Conservation (phyloP, 2,113 vertebrate species). For the Plestiodon gilberti region DNA sequence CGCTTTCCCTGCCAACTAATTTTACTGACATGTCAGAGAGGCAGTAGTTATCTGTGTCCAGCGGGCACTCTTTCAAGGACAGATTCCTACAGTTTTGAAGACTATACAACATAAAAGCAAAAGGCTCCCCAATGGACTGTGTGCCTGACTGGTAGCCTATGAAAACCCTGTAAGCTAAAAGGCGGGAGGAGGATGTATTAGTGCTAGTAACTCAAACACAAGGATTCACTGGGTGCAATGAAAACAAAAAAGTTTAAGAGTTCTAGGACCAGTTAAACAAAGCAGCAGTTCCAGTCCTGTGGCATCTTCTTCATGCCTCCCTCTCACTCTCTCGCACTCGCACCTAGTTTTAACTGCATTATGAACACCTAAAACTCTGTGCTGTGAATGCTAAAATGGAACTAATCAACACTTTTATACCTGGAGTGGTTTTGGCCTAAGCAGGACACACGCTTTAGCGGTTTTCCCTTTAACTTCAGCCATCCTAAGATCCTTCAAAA, state of each 20-base stretch:
- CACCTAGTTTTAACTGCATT: background rate
- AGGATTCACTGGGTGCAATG: constrained; percentile 19
- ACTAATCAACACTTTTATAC: background rate
- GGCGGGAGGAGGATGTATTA: constrained; percentile 15
- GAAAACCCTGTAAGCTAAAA: constrained; percentile 12
- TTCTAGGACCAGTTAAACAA: background rate
- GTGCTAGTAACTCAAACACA: constrained; percentile 3
- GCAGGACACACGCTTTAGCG: too few species aligned
- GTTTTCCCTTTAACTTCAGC: background rate
- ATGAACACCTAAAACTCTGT: background rate
- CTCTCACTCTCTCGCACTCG: background rate
- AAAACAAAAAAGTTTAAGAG: background rate
- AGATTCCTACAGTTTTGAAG: constrained; percentile 36
- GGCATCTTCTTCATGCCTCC: background rate
- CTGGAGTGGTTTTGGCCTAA: too few species aligned
- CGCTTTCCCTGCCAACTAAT: background rate
- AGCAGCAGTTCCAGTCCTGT: background rate
- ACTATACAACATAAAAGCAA: constrained; percentile 11
- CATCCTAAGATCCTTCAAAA: background rate
- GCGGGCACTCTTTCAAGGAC: constrained; percentile 33
- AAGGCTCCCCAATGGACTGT: constrained; percentile 12
- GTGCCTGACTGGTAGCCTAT: background rate
- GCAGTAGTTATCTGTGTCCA: background rate
- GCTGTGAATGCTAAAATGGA: background rate
- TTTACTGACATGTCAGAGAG: constrained; percentile 6